A percentile compares a stretch with the other conserved stretches of the same genome.
phyloP scores from a whole-genome alignment of 2,888 invertebrate species.

The Cheilosia pagana region DNA sequence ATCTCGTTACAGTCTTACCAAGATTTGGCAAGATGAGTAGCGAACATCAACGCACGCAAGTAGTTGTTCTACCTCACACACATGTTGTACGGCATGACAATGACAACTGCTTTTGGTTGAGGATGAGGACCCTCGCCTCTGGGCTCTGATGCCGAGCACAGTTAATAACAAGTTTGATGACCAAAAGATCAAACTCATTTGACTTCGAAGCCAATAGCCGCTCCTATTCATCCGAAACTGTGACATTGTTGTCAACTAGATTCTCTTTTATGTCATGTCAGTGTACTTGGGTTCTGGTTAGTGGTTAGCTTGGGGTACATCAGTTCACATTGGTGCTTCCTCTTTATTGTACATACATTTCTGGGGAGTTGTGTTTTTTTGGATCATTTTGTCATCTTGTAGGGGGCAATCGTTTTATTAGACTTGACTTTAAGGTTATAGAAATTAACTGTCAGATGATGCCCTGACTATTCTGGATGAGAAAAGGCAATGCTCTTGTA shows the following conservation, averaged over 20 bases:
- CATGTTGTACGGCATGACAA: slow-evolving; percentile 9
- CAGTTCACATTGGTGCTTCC: slow-evolving; percentile 45
- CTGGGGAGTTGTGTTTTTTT: slow-evolving; percentile 2
- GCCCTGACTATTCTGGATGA: no score
- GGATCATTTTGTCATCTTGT: slow-evolving; percentile 29
- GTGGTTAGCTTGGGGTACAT: slow-evolving; percentile 9
- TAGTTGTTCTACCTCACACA: slow-evolving; percentile 8
- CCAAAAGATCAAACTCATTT: slow-evolving; percentile 67
- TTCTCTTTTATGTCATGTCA: slow-evolving; percentile 11
- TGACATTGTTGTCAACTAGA: slow-evolving; percentile 41
- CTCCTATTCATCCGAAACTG: slow-evolving; percentile 55
- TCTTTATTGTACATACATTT: background rate
- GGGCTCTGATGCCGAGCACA: slow-evolving; percentile 57
- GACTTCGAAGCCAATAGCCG: slow-evolving; percentile 49
- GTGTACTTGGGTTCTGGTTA: slow-evolving; percentile 24
- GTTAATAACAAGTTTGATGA: slow-evolving; percentile 63
- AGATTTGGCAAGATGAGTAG: slow-evolving; percentile 70
- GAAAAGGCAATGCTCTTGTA: no score
- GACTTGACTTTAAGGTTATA: no score
- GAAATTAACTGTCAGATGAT: no score
- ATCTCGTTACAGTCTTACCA: slow-evolving; percentile 51
- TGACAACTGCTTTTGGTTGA: slow-evolving; percentile 50
- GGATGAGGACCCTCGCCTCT: no score
- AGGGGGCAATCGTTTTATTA: slow-evolving; percentile 24
- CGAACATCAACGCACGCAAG: slow-evolving; percentile 46